Evolutionary conservation across 2,797 vertebrate species (phyloP).

Genomic region (Melopsittacus undulatus): DNA sequence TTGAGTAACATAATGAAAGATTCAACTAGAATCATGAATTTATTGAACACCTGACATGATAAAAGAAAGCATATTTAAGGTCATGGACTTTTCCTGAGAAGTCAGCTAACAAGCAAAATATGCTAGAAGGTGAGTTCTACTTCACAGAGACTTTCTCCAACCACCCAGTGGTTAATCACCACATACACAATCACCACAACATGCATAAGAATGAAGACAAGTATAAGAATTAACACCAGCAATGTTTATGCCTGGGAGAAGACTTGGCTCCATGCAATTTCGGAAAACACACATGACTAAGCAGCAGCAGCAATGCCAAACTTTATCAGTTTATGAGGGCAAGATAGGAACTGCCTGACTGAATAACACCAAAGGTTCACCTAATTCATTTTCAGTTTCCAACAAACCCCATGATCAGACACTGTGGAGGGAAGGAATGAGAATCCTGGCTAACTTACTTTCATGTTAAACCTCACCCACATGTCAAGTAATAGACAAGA

Average conservation of each 20-base stretch:
- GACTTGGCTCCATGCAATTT: neutral
- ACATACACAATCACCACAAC: neutral
- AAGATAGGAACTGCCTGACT: neutral
- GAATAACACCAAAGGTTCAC: neutral
- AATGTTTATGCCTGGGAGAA: neutral
- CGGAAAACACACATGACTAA: neutral
- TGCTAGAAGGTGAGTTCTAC: accelerated
- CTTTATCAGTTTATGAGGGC: neutral
- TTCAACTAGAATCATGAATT: neutral
- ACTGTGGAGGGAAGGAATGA: neutral
- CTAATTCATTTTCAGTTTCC: neutral
- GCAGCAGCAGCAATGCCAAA: neutral
- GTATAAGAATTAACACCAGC: neutral
- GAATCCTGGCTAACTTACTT: neutral
- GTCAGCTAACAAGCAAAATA: neutral
- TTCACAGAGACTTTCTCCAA: accelerated
- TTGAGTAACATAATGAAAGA: neutral
- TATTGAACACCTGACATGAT: neutral
- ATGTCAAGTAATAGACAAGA: neutral
- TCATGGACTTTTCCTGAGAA: neutral
- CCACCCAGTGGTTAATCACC: neutral
- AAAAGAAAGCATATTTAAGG: neutral
- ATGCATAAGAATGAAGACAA: neutral
- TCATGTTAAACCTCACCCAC: neutral
- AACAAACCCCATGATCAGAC: neutral